Evolutionary conservation across 2,888 invertebrate genomes (phyloP), one percentile per base, ranked within the genome.

Genomic region (Ennomos erosarius): DNA sequence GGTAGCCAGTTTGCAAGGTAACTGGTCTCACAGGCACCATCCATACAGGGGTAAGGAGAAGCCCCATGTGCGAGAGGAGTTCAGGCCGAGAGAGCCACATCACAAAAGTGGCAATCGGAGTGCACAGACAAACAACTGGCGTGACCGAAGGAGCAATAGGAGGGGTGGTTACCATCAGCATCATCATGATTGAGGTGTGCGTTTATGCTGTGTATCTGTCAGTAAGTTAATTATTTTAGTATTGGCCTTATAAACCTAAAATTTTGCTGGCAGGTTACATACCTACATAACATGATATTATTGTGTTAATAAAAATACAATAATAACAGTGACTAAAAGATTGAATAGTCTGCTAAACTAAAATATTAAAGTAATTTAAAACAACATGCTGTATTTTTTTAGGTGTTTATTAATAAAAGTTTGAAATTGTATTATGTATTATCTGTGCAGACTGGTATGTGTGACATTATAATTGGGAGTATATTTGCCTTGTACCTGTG

Each of bases 1-100:
- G 9, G 74, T 87, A 59, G 90, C 91, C 9, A 93, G 93, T 63
- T 82, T 93, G 67, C 92, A 92, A 71, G 93, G 92, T 5, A 90
- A 92, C 65, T 93, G 93, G 93, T 76, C 85, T 1, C 86, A 90
- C 53, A 78, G 92, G 57, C 91, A 90, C 65, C 90, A 92, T 62
- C 90, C 90, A 0, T 90, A 90, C 57, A 81, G 84, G 44, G 48
- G 79, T 1, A 83, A 84, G 61, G 87, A 84, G 9, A 82, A 84
- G 59, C 46, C 59, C 9, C 77, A 79, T 49, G 65, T 67, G n/a
- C 61, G 78, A 63, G 82, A 83, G 59, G 82, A 84, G n/a, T 81
- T 73, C 11, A 75, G 82, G n/a, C 40, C 48, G 9, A 50, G 62
- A 33, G 62, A 62, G 35, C 10, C 8, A 59, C 52, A 56, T 46